These are phyloP conservation scores for Atrichornis clamosus DNA, from an alignment of 2,113 vertebrate genomes.

Conservation along the genomic window DNA sequence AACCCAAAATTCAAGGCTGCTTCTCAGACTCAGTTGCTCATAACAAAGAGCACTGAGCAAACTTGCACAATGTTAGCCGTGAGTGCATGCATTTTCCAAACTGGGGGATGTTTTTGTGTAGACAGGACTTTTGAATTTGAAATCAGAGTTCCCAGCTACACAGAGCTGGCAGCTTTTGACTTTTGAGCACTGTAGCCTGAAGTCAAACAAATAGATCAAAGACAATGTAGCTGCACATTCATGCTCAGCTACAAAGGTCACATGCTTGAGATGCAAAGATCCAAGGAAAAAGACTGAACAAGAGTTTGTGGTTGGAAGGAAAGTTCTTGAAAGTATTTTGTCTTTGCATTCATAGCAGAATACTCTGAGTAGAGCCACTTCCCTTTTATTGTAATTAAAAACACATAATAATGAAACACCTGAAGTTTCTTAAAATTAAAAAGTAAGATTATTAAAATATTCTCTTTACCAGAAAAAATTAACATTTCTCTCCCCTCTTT, in stretches of 20 bases:
- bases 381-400: not conserved
- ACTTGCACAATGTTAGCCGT: not conserved
- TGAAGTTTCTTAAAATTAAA: not conserved
- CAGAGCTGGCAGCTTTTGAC: not conserved
- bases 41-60: not conserved
- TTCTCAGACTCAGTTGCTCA: not conserved
- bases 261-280: not conserved
- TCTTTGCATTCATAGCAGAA: not conserved
- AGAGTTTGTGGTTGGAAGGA: not conserved
- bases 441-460: not conserved
- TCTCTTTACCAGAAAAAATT: not conserved
- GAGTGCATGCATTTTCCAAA: not conserved
- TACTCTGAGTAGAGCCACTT: not conserved
- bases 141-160: not conserved
- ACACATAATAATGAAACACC: not conserved
- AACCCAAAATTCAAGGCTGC: not conserved
- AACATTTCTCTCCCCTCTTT: not conserved
- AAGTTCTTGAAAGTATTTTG: not conserved
- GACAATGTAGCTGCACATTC: not conserved
- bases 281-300: not conserved
- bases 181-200: not conserved
- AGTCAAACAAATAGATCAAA: conserved; percentile 29
- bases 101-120: not conserved
- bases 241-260: conserved; percentile 3
- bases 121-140: not conserved